phyloP scores from a whole-genome alignment of 2,888 invertebrate genomes.

The Cataglyphis livida region DNA sequence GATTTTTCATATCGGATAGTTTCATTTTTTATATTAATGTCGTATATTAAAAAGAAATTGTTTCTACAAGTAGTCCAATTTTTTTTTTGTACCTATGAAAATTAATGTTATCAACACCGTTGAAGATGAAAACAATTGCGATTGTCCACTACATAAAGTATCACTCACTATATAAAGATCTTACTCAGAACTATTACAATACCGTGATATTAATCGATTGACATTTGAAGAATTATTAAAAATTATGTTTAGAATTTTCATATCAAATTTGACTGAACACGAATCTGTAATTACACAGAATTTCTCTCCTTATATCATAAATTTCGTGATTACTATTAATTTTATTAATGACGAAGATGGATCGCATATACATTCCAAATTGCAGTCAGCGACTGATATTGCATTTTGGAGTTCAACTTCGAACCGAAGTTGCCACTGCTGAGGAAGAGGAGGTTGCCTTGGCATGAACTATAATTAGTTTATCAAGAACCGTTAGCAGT shows the following conservation, averaged over 20 bases:
- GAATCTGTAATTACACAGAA: slow-evolving; percentile 11
- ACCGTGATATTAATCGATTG: not conserved
- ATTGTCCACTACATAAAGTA: not conserved
- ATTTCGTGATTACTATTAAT: slow-evolving; percentile 33
- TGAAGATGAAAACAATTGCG: slow-evolving; percentile 4
- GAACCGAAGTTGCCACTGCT: slow-evolving; percentile 42
- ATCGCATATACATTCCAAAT: slow-evolving; percentile 30
- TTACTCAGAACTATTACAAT: not conserved
- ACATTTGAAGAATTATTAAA: slow-evolving; percentile 17
- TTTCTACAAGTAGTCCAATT: not conserved
- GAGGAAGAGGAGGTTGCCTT: slow-evolving; percentile 38
- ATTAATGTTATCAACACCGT: not conserved
- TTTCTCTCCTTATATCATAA: not conserved
- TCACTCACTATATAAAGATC: not conserved
- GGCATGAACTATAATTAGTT: slow-evolving; percentile 71
- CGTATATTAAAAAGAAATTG: not conserved
- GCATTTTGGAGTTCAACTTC: slow-evolving; percentile 58
- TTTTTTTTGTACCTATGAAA: not conserved
- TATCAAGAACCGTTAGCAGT: slow-evolving; percentile 66
- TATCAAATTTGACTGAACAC: not conserved
- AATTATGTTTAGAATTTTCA: not conserved
- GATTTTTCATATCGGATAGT: slow-evolving; percentile 1
- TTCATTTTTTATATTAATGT: not conserved
- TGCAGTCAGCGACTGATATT: slow-evolving; percentile 16
- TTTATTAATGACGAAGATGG: slow-evolving; percentile 42